Percentiles rank a stretch among this genome's conserved stretches.
phyloP scores from a whole-genome alignment of 1,140 invertebrate species.

The Planococcus citri region DNA sequence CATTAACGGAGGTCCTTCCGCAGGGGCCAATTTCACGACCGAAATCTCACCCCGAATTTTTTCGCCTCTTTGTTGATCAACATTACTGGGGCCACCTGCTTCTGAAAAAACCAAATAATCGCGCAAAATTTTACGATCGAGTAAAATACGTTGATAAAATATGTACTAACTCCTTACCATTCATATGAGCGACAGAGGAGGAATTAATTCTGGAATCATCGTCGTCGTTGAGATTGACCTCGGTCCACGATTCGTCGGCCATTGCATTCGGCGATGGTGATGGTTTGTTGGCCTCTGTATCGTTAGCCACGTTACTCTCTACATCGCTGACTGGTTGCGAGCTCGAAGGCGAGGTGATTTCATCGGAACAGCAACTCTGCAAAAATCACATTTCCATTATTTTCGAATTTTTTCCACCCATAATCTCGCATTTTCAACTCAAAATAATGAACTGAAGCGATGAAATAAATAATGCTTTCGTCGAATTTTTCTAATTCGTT shows the following conservation, averaged over 20 bases:
- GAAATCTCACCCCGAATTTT: constrained; percentile 58
- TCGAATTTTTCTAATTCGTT: too few relatives aligned
- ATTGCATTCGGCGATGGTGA: constrained; percentile 39
- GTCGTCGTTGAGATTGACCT: constrained; percentile 74
- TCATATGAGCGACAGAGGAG: not conserved
- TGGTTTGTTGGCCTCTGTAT: constrained; percentile 28
- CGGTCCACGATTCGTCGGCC: constrained; percentile 73
- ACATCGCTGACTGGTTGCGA: constrained; percentile 28
- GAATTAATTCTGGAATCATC: constrained; percentile 34
- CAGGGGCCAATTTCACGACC: constrained; percentile 47
- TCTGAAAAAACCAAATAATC: too few relatives aligned
- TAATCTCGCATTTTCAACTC: too few relatives aligned
- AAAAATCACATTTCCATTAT: not conserved
- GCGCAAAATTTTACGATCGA: too few relatives aligned
- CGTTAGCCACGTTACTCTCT: constrained; percentile 30
- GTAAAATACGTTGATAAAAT: too few relatives aligned
- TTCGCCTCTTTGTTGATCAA: constrained; percentile 43
- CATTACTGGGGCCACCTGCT: too few relatives aligned
- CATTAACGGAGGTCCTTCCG: not conserved
- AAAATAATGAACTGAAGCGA: not conserved
- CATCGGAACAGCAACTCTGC: constrained; percentile 24
- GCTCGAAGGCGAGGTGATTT: constrained; percentile 17
- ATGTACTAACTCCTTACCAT: too few relatives aligned
- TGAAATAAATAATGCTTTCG: too few relatives aligned
- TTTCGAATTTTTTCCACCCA: not conserved